Conservation (phyloP, 2,113 vertebrate species). For the Lamprotornis superbus region DNA sequence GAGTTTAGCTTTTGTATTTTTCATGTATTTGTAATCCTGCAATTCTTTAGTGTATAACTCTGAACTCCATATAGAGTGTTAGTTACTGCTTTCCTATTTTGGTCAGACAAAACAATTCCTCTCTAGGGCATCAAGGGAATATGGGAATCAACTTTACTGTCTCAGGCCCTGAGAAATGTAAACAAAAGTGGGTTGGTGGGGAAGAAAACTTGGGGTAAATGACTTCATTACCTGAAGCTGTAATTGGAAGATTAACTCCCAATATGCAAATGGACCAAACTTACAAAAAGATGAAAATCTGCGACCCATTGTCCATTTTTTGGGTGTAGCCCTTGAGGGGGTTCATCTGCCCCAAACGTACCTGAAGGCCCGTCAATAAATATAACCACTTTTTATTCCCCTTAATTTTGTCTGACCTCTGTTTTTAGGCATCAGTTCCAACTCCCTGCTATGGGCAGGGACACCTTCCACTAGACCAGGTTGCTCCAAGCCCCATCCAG, state of each 20-base stretch:
- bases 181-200: neutral
- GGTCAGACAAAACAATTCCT: neutral
- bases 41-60: neutral
- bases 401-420: neutral
- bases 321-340: neutral
- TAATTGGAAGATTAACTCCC: neutral
- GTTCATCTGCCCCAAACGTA: neutral
- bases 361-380: neutral
- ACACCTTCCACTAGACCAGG: neutral
- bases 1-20: neutral
- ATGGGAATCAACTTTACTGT: neutral
- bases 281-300: neutral
- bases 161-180: neutral
- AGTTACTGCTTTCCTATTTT: neutral
- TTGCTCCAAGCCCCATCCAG: neutral
- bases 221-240: neutral
- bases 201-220: neutral
- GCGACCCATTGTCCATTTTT: rapidly evolving
- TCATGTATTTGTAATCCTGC: neutral
- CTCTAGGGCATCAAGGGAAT: no score
- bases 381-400: neutral
- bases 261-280: neutral
- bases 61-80: neutral
- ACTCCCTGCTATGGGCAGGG: neutral
- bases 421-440: neutral